Base-by-base conservation (phyloP, 2,113 vertebrate genomes). In the Clupea harengus region DNA sequence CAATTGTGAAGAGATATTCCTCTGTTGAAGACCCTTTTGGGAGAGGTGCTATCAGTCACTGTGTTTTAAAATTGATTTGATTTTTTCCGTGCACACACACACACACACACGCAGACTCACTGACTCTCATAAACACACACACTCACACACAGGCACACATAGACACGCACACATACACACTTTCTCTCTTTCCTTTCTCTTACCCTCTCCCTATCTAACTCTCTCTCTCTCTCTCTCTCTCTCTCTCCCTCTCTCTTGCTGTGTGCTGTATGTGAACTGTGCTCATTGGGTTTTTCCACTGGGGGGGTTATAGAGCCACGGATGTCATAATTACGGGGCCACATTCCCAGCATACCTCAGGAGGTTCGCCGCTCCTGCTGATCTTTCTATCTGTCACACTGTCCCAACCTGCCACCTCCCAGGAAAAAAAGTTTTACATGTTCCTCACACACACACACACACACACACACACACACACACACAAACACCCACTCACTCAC, bases 301-400 rank as follows among this genome's bases (percentile, higher is more conserved):
- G 4, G 6, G 6, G 22, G 2, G 64, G 88, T 82, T 84, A 84
- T 50, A 47, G 75, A 75, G 82, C 85, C 75, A 18, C 64, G 83
- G 88, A 93, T 93, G 92, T 93, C 92, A 91, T 94, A 95, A 94
- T 94, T 94, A 94, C 89, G 87, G 93, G 87, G 85, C 90, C 88
- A 89, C 93, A 94, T 94, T 95, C 92, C 92, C 87, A 39, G 86
- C 91, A 95, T 95, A 93, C 93, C 92, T 91, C 85, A 82, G 87
- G 92, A 93, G 90, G 89, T 90, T 93, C 87, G 81, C 86, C 84
- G 32, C 89, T 93, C 87, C 82, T 88, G 88, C 84, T 88, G 91
- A 90, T 91, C 90, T 93, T 92, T 94, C 92, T 87, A 93, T 95
- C 89, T 93, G 86, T 90, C 90, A 87, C 86, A 88, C 89, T 22